These are phyloP conservation scores for Macrostomum cliftonense DNA, from an alignment of 2,888 invertebrate species.

Conservation along the genomic window DNA sequence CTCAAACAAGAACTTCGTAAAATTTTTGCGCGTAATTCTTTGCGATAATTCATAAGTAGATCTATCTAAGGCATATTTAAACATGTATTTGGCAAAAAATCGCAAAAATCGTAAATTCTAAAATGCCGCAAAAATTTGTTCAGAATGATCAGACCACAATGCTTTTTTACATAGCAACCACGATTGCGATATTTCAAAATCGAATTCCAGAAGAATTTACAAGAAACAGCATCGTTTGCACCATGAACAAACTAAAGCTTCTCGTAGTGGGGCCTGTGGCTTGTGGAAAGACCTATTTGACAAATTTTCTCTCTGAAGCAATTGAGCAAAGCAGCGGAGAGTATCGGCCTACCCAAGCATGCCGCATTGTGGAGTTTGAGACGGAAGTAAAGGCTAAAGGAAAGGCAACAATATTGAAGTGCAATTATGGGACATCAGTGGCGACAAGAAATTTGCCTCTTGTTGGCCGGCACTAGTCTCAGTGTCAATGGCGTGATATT, in stretches of 20 bases:
- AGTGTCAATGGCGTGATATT: conserved; percentile 53
- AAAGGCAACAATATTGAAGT: conserved; percentile 48
- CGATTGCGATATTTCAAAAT: no score
- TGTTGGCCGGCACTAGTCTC: conserved; percentile 58
- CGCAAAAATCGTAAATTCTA: no score
- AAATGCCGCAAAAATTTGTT: no score
- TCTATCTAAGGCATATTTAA: no score
- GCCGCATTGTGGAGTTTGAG: conserved; percentile 57
- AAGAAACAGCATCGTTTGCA: conserved; percentile 1
- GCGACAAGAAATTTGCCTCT: conserved; percentile 48
- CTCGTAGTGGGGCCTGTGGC: conserved; percentile 23
- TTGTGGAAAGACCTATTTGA: conserved; percentile 51
- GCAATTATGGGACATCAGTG: conserved; percentile 62
- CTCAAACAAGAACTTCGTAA: no score
- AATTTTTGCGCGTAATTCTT: no score
- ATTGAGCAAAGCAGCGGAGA: conserved; percentile 44
- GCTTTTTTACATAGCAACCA: no score
- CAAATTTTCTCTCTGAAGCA: conserved; percentile 54
- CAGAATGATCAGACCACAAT: no score
- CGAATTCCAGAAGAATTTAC: conserved; percentile 3
- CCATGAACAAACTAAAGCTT: conserved; percentile 25
- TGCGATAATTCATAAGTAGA: no score
- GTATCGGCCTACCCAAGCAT: conserved; percentile 51
- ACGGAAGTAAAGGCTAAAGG: conserved; percentile 46
- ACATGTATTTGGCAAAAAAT: no score